Evolutionary conservation across 2,888 invertebrate species (phyloP).

Genomic region (Drosophila villosipedis): DNA sequence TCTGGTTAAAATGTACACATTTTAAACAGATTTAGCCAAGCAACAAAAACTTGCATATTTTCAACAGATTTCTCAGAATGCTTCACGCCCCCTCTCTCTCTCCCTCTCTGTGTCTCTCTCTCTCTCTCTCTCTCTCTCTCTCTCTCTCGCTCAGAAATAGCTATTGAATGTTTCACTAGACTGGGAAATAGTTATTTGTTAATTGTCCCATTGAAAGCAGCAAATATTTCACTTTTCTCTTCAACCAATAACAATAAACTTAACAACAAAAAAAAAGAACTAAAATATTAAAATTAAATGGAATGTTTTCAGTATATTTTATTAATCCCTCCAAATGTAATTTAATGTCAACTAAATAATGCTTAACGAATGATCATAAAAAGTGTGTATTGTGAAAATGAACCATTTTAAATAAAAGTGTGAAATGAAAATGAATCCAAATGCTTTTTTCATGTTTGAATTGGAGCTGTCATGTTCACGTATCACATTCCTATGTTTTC

Average conservation of each 20-base stretch:
- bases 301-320: background rate
- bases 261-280: background rate
- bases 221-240: background rate
- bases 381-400: background rate
- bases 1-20: background rate
- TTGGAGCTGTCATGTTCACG: background rate
- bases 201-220: background rate
- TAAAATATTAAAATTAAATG: background rate
- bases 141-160: background rate
- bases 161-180: background rate
- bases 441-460: background rate
- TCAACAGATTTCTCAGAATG: background rate
- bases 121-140: fast-evolving
- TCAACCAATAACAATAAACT: background rate
- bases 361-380: background rate
- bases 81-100: background rate
- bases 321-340: background rate
- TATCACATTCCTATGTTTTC: background rate
- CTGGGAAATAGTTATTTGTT: background rate
- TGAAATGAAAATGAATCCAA: background rate
- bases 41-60: background rate
- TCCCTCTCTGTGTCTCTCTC: background rate
- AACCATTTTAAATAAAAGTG: background rate
- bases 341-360: background rate
- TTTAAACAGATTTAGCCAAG: background rate